Conservation (phyloP, 2,797 vertebrate species). For the Aratinga solstitialis region DNA sequence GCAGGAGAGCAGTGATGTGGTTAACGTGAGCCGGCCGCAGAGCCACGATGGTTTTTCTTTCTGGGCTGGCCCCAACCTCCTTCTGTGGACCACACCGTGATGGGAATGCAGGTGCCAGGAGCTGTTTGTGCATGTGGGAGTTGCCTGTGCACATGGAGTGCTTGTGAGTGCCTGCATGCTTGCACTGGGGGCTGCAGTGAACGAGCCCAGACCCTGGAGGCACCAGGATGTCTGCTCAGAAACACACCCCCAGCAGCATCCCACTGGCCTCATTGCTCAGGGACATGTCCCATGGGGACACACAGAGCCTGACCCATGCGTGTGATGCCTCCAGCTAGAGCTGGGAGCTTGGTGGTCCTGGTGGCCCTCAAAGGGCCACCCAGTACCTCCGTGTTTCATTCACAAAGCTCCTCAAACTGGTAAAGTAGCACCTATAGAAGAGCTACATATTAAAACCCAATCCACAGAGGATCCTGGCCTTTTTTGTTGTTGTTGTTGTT, state of each 20-base stretch:
- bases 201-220: background rate
- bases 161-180: accelerated
- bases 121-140: accelerated
- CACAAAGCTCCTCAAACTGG: background rate
- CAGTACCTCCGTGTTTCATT: background rate
- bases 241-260: background rate
- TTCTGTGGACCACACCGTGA: background rate
- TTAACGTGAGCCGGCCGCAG: background rate
- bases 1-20: conserved; percentile 36
- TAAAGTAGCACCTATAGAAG: background rate
- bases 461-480: background rate
- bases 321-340: background rate
- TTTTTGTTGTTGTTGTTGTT: background rate
- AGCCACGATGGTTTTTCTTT: conserved; percentile 15
- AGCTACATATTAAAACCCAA: background rate
- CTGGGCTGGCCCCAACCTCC: background rate
- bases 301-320: background rate
- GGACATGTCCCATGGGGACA: accelerated
- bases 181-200: accelerated
- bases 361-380: background rate
- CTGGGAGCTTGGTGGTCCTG: accelerated
- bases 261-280: background rate
- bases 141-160: accelerated
- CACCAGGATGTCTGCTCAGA: background rate
- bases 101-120: background rate